These are phyloP conservation scores for Aradophagus sp. DNA, from an alignment of 1,140 invertebrate genomes.

Conservation along the genomic window DNA sequence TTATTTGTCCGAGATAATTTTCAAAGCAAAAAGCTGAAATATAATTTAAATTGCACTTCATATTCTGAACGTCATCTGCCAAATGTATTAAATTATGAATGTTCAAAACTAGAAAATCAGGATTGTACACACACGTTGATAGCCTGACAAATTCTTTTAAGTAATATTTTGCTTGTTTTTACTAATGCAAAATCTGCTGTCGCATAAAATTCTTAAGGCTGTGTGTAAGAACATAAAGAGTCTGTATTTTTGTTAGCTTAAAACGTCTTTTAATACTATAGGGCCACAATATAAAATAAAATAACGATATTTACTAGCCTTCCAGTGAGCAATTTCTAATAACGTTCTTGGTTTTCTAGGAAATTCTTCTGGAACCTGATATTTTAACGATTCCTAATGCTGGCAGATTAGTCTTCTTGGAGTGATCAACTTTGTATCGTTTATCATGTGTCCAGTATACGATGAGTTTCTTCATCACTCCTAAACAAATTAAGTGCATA, in stretches of 20 bases:
- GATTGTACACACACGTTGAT: no score
- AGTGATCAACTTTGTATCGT: slow-evolving; percentile 27
- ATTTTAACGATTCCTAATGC: background rate
- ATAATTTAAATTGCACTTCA: no score
- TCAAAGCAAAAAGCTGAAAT: no score
- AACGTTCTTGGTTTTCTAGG: background rate
- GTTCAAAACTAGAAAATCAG: no score
- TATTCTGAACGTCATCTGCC: no score
- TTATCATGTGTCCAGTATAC: slow-evolving; percentile 51
- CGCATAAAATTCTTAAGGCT: no score
- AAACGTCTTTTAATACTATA: slow-evolving; percentile 3
- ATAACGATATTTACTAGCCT: background rate
- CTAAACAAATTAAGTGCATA: slow-evolving; percentile 57
- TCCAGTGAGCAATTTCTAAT: background rate
- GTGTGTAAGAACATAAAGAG: slow-evolving; percentile 1
- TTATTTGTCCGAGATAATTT: no score
- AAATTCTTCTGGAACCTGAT: slow-evolving; percentile 57
- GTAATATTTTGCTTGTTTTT: no score
- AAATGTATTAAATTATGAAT: no score
- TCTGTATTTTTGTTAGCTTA: slow-evolving; percentile 5
- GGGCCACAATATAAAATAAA: slow-evolving; percentile 7
- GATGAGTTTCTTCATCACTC: slow-evolving; percentile 58
- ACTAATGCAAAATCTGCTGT: no score
- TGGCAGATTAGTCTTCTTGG: background rate
- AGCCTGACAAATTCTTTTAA: no score